phyloP scores from a whole-genome alignment of 1,140 invertebrate species.

The Drosophila oshimai region DNA sequence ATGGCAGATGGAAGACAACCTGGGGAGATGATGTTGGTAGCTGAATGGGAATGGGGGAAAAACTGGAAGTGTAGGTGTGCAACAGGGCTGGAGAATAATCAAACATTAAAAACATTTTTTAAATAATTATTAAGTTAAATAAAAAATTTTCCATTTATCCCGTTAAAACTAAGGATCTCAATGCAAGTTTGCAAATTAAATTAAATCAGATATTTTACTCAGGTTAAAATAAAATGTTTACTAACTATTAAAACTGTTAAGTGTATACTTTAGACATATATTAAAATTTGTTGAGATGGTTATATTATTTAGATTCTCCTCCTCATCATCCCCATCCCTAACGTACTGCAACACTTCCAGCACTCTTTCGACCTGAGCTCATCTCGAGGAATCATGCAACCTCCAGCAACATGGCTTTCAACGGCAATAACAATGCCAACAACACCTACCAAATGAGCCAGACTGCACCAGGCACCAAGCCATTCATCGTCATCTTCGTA shows the following conservation, averaged over 20 bases:
- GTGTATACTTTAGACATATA: no score
- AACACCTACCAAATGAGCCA: constrained; percentile 55
- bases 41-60: neutral
- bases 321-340: neutral
- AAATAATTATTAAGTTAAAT: no score
- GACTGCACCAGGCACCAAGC: constrained; percentile 1
- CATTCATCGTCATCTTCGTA: constrained; percentile 28
- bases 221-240: no score
- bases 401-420: constrained; percentile 49
- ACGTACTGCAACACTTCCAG: neutral
- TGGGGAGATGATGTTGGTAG: neutral
- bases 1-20: neutral
- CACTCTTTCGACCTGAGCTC: neutral
- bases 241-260: no score
- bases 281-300: neutral
- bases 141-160: no score
- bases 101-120: neutral
- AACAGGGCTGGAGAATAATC: constrained; percentile 9
- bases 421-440: constrained; percentile 48
- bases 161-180: no score
- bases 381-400: constrained; percentile 34
- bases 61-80: constrained; percentile 1
- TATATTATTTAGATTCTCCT: neutral
- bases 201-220: no score
- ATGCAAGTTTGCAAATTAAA: no score